Conservation (phyloP, 2,888 invertebrate genomes). For the Lamellibrachia satsuma region DNA sequence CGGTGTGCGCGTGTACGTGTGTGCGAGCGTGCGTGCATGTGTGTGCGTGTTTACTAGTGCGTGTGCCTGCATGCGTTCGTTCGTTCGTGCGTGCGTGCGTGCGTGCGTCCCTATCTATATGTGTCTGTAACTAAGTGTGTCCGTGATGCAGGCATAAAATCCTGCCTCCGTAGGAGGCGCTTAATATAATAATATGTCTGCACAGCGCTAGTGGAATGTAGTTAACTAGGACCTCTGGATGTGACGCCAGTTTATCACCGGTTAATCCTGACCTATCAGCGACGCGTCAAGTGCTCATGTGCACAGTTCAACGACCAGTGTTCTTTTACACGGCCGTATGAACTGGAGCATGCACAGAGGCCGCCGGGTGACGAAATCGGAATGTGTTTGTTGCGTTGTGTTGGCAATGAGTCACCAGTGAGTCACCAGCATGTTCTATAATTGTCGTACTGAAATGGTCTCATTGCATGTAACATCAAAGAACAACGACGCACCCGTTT, state of each 20-base stretch:
- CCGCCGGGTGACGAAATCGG: background rate
- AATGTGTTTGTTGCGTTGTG: background rate
- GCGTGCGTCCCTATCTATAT: too few relatives aligned
- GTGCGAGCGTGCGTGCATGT: too few relatives aligned
- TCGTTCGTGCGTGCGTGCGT: too few relatives aligned
- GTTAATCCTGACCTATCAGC: background rate
- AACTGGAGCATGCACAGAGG: background rate
- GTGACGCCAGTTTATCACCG: background rate
- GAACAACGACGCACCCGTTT: background rate
- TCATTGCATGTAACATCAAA: background rate
- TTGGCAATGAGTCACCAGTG: too few relatives aligned
- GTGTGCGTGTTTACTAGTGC: too few relatives aligned
- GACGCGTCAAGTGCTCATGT: background rate
- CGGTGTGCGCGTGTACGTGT: too few relatives aligned
- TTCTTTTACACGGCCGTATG: background rate
- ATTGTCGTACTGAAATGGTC: background rate
- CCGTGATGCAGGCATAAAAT: background rate
- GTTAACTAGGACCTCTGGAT: background rate
- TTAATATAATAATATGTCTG: background rate
- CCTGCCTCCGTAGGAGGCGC: background rate
- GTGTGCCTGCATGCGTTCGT: too few relatives aligned
- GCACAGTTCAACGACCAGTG: background rate
- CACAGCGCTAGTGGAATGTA: background rate
- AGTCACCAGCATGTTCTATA: background rate
- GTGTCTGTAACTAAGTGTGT: too few relatives aligned